Base-by-base conservation (phyloP, 2,113 vertebrate species). In the Pavo muticus region DNA sequence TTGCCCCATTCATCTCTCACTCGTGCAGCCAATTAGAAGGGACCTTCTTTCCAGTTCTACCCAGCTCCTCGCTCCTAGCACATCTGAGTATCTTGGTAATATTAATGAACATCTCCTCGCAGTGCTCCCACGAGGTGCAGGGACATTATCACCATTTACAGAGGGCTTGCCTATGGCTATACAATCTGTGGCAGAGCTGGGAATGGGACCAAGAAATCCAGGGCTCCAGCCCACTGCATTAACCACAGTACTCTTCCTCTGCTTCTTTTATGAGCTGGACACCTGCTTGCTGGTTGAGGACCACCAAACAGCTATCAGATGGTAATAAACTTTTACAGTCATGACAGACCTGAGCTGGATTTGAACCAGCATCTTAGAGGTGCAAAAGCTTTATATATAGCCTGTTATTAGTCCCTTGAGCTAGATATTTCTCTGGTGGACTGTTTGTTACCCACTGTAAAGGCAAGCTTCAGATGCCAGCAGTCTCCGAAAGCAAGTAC, bases 261-360 rank as follows among this genome's bases (percentile, higher is more conserved):
- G 72, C 71, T 95, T 37, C 60, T 87, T 94, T 91, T 93, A 87
- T 90, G 82, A 78, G 68, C 56, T 0, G 4, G 94, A 97, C 94
- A 96, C 88, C 93, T 96, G 93, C 77, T 94, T 11, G 1, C 80
- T 35, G n/a, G 81, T 95, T 4, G 27, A 95, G 63, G 96, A 95
- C 93, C 91, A 95, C 90, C 95, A 92, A 93, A 94, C 29, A 88
- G 87, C 78, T 76, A 79, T 94, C 96, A 79, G 44, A 87, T 70
- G 70, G 61, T 72, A 90, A 95, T 91, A 95, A 96, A 93, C 65
- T 84, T 97, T 95, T 84, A 94, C 87, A 87, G 69, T 57, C 88
- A 68, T 59, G 50, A 71, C 74, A 97, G 88, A 88, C 85, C 75
- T 81, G 68, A 94, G 59, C 54, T 96, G 93, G 86, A 95, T 86